These are phyloP conservation scores for Catharus minimus DNA, from an alignment of 2,113 vertebrate genomes.

Conservation along the genomic window DNA sequence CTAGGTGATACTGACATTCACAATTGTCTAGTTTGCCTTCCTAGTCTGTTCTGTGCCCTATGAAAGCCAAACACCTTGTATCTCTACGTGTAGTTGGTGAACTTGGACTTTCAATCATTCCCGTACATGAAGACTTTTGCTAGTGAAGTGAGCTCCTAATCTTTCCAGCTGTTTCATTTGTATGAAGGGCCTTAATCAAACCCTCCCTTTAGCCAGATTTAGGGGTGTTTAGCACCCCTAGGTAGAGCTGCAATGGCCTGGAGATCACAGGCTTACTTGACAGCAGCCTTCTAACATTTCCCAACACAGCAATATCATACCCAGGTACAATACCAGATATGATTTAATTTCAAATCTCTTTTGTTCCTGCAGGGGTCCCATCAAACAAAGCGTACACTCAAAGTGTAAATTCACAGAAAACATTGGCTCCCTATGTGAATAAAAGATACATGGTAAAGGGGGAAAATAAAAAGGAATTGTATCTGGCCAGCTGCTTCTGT, in stretches of 20 bases:
- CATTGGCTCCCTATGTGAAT: neutral
- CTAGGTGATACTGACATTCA: neutral
- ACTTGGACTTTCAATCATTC: neutral
- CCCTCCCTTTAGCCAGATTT: neutral
- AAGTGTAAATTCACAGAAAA: constrained; percentile 20
- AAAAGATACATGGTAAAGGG: neutral
- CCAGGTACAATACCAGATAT: neutral
- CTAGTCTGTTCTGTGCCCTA: neutral
- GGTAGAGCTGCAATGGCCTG: neutral
- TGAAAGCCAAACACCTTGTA: neutral
- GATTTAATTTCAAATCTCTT: constrained; percentile 24
- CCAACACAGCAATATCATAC: neutral
- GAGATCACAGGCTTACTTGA: neutral
- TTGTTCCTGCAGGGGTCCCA: neutral
- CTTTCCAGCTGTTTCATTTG: neutral
- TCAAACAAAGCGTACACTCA: neutral
- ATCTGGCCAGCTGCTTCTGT: neutral
- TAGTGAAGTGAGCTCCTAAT: neutral
- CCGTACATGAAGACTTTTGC: neutral
- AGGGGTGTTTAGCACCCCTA: neutral
- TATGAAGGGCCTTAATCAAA: neutral
- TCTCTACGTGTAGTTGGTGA: neutral
- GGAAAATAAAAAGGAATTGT: constrained; percentile 27
- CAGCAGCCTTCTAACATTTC: neutral
- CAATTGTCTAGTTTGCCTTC: neutral